A percentile compares a stretch with the other conserved stretches of the same genome.
These are phyloP conservation scores for Pomatostomus ruficeps DNA, from an alignment of 2,113 vertebrate species.

Conservation along the genomic window DNA sequence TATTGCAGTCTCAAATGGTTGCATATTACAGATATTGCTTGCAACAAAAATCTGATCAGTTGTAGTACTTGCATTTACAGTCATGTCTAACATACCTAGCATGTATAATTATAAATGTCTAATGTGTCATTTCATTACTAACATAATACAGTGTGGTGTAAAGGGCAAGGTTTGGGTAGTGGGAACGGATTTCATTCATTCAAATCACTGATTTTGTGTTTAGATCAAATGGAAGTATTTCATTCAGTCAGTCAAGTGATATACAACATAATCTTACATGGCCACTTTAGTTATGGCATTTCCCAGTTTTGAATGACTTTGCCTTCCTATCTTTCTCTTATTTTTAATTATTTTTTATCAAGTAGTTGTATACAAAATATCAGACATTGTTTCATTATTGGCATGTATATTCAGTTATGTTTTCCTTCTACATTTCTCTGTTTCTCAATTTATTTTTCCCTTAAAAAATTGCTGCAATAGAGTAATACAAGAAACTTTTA, in stretches of 20 bases:
- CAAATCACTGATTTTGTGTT: background rate
- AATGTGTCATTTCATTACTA: background rate
- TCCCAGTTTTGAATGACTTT: background rate
- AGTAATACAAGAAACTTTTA: background rate
- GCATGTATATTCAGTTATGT: background rate
- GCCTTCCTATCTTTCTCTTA: background rate
- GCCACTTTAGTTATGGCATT: background rate
- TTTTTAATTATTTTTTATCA: background rate
- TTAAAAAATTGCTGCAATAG: background rate
- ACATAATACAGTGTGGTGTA: background rate
- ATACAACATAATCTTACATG: background rate
- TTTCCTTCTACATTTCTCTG: background rate
- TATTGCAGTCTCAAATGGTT: background rate
- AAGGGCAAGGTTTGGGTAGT: background rate
- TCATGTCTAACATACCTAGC: background rate
- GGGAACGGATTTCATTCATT: background rate
- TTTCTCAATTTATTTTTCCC: background rate
- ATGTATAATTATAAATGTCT: background rate
- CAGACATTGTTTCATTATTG: background rate
- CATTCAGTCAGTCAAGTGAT: background rate
- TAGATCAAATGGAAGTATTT: background rate
- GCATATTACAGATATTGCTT: background rate
- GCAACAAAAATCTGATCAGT: background rate
- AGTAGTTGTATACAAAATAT: background rate
- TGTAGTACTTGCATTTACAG: background rate